Evolutionary conservation across 2,888 invertebrate species (phyloP).

Genomic region (Biston betularia): DNA sequence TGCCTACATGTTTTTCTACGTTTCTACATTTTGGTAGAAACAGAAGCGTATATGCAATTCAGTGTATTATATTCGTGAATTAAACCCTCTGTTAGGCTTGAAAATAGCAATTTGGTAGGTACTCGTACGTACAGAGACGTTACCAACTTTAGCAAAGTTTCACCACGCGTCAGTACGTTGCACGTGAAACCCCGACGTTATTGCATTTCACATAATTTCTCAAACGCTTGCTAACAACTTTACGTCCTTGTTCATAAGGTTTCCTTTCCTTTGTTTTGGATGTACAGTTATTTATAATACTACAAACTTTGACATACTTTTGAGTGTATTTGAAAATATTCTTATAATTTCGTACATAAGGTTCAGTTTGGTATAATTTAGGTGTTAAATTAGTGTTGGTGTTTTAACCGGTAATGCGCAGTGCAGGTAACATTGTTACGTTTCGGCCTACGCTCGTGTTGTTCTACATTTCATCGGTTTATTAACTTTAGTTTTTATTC

Average conservation of each 20-base stretch:
- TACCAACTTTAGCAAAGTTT: slow-evolving; percentile 51
- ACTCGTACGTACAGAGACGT: slow-evolving; percentile 26
- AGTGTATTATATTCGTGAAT: no score
- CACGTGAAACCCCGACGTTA: slow-evolving; percentile 50
- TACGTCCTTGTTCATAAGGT: slow-evolving; percentile 19
- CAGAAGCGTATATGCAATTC: no score
- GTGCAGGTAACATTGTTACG: slow-evolving; percentile 51
- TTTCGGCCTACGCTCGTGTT: slow-evolving; percentile 46
- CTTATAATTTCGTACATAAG: slow-evolving; percentile 1
- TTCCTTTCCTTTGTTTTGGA: slow-evolving; percentile 11
- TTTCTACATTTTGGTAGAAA: no score
- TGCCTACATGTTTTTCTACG: no score
- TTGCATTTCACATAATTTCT: slow-evolving; percentile 43
- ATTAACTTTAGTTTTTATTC: slow-evolving; percentile 36
- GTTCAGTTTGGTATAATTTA: slow-evolving; percentile 17
- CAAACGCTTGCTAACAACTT: slow-evolving; percentile 25
- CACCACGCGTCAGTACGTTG: slow-evolving; percentile 48
- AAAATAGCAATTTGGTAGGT: no score
- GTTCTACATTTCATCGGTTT: slow-evolving; percentile 46
- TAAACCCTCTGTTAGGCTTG: no score
- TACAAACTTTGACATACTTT: neutral
- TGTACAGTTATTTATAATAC: neutral
- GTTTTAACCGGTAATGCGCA: slow-evolving; percentile 53
- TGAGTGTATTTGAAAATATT: neutral
- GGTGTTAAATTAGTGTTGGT: slow-evolving; percentile 24